These are phyloP conservation scores for Formicarius rufipectus DNA, from an alignment of 2,113 vertebrate species.

Conservation along the genomic window DNA sequence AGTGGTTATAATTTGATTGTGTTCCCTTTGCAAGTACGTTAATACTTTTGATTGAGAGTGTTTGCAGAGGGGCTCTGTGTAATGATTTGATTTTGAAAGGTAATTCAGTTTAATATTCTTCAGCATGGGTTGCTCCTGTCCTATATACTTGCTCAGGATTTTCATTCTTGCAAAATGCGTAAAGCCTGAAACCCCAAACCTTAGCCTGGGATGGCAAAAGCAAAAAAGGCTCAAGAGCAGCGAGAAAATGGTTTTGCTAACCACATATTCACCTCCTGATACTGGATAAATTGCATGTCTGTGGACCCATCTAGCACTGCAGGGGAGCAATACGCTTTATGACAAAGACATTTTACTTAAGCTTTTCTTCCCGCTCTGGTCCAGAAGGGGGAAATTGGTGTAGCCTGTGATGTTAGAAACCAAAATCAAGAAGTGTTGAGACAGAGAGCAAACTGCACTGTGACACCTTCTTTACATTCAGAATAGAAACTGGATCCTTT, in stretches of 20 bases:
- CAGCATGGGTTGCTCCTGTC: neutral
- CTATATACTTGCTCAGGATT: neutral
- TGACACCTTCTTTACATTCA: neutral
- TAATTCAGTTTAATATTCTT: constrained; percentile 7
- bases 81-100: constrained; percentile 7
- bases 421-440: constrained; percentile 5
- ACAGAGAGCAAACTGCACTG: neutral
- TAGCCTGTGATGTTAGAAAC: constrained; percentile 18
- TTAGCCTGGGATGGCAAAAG: neutral
- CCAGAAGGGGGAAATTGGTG: constrained; percentile 30
- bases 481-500: constrained; percentile 22
- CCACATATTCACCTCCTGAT: constrained; percentile 16
- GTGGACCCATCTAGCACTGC: neutral
- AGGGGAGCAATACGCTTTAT: constrained; percentile 34
- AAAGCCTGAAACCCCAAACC: neutral
- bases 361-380: constrained; percentile 12
- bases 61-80: neutral
- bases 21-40: neutral
- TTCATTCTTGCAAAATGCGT: neutral
- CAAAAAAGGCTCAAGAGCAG: constrained; percentile 2
- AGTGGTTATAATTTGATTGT: neutral
- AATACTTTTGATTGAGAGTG: neutral
- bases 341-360: constrained; percentile 39
- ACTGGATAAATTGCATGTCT: constrained; percentile 30
- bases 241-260: constrained; percentile 49